These are phyloP conservation scores for Calyptomena viridis DNA, from an alignment of 2,113 vertebrate genomes.

Conservation along the genomic window DNA sequence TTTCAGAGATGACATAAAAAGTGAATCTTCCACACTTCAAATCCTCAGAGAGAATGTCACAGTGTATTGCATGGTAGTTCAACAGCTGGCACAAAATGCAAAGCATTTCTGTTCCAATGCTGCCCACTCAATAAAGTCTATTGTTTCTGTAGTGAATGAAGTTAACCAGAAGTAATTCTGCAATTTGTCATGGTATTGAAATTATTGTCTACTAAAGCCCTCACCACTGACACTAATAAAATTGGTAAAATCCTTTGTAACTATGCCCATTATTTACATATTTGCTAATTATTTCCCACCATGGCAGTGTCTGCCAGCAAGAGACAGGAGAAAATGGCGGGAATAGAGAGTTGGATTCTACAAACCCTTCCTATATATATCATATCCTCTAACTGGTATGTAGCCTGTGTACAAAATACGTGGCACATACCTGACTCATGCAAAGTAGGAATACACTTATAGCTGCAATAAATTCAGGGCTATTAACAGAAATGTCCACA, in stretches of 20 bases:
- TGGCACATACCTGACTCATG: background rate
- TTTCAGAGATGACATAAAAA: background rate
- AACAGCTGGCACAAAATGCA: background rate
- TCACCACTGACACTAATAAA: background rate
- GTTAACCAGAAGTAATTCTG: conserved; percentile 55
- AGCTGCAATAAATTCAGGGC: background rate
- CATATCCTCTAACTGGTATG: background rate
- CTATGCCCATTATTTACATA: background rate
- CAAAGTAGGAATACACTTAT: background rate
- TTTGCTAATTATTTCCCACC: conserved; percentile 9
- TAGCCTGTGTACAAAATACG: background rate
- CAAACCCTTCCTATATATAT: background rate
- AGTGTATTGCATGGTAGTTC: background rate
- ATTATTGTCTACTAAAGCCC: background rate
- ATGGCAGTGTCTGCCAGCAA: background rate
- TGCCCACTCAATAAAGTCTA: background rate
- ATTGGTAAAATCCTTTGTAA: background rate
- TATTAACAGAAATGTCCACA: background rate
- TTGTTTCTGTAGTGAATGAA: conserved; percentile 54
- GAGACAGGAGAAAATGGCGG: background rate
- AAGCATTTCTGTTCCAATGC: background rate
- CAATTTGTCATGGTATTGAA: conserved; percentile 6
- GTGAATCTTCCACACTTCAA: background rate
- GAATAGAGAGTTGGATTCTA: background rate
- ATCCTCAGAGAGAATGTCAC: background rate